Base-by-base conservation (phyloP, 2,888 invertebrate species). In the Amiota minor region DNA sequence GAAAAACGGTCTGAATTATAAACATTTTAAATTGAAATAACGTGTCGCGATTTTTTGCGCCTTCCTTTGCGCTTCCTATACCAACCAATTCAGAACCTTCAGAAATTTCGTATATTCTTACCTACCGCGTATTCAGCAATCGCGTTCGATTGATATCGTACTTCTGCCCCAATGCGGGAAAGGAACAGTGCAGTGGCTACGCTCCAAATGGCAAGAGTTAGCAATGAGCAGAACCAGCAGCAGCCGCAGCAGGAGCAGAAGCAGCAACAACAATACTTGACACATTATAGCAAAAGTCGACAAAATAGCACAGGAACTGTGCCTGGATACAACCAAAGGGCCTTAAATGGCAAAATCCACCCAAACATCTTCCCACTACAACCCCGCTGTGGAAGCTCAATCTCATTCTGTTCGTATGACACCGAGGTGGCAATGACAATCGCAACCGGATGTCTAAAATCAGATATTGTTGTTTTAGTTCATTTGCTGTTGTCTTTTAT, bases 371-470 rank as follows among this genome's bases (percentile, higher is more conserved):
- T 2, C 35, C 35, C 35, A 35, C 35, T 35, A 35, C 35, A 35
- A 73, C 72, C 78, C 79, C 79, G 79, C 79, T 35, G 79, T 80
- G 9, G 77, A 79, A 74, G 35, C 35, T 70, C 70, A 8, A 45
- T n/a, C 35, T 35, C 56, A 16, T 56, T 56, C 9, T 20, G 56
- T 59, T 18, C 67, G 23, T 20, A 18, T 56, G 10, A 20, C 59
- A 80, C 80, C 81, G 81, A 88, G 87, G 86, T 88, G 88, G 81
- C 84, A 86, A 87, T 86, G 88, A 87, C 88, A 87, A 87, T 88
- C 87, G 86, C 89, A 87, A 89, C 88, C 88, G 88, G 88, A 88
- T 89, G 89, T 89, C 82, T 87, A 88, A 88, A 87, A 89, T 88
- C 89, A 87, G 89, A 88, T 88, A 88, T 87, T 86, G 79, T 87